These are phyloP conservation scores for Listronotus oregonensis DNA, from an alignment of 1,140 invertebrate species.

Conservation along the genomic window DNA sequence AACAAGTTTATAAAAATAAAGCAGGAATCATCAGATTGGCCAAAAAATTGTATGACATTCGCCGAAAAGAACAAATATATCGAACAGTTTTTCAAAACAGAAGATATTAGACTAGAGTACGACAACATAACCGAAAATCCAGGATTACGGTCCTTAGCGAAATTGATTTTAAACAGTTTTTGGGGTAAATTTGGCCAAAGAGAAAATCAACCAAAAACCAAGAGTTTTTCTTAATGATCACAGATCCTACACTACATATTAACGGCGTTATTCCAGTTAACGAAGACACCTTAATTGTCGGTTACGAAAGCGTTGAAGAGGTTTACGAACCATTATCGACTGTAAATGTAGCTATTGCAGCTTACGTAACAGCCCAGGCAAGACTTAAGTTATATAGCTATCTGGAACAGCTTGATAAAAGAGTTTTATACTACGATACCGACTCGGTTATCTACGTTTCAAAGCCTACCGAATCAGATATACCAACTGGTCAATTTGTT, in stretches of 20 bases:
- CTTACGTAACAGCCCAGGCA: slow-evolving; percentile 55
- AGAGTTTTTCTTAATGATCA: slow-evolving; percentile 37
- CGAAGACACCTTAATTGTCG: slow-evolving; percentile 44
- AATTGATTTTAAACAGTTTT: slow-evolving; percentile 53
- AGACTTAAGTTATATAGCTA: slow-evolving; percentile 54
- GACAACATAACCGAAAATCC: slow-evolving; percentile 52
- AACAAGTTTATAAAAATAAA: slow-evolving; percentile 54
- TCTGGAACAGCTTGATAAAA: slow-evolving; percentile 47
- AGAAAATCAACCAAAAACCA: slow-evolving; percentile 7
- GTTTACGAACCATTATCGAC: not conserved
- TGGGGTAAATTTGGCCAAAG: slow-evolving; percentile 44
- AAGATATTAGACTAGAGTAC: slow-evolving; percentile 53
- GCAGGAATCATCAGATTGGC: slow-evolving; percentile 50
- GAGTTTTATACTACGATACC: slow-evolving; percentile 57
- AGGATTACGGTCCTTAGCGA: slow-evolving; percentile 47
- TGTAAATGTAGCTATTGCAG: slow-evolving; percentile 40
- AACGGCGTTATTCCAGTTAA: slow-evolving; percentile 36
- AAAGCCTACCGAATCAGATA: slow-evolving; percentile 28
- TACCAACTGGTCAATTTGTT: slow-evolving; percentile 44
- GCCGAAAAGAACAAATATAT: slow-evolving; percentile 51
- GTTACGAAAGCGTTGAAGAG: slow-evolving; percentile 30
- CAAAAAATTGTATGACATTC: slow-evolving; percentile 42
- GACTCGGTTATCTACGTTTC: slow-evolving; percentile 50
- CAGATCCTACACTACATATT: slow-evolving; percentile 41
- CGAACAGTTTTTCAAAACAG: slow-evolving; percentile 46